Base-by-base conservation (phyloP, 2,888 invertebrate genomes). In the Lordiphosa fenestrarum region DNA sequence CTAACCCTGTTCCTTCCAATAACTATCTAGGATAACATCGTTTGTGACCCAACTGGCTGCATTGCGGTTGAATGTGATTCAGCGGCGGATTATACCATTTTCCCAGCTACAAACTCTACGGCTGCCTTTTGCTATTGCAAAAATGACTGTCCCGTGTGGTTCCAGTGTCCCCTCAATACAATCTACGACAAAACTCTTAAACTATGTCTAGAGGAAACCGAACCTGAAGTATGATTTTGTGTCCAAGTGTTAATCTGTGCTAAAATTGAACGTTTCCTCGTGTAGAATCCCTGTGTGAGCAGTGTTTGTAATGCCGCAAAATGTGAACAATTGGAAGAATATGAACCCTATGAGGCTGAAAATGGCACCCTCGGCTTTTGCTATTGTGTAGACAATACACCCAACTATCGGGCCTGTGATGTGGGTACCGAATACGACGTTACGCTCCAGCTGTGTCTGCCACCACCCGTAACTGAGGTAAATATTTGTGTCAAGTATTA, bases 341-440 rank as follows among this genome's bases (percentile, higher is more conserved):
- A 38, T 41, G 1, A 15, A 1, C 3, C 35, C 1, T 77, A 65
- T 25, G 57, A 73, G 2, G 52, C 75, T 1, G 4, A 36, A 1
- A 55, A 53, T 30, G 67, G 60, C 3, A 0, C 39, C 0, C 12
- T 53, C 6, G 81, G 73, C 3, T 88, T 77, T 61, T 88, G 88
- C 50, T 42, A 66, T 5, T 88, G 88, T 42, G 40, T 53, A 5
- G 51, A 59, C 3, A 25, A 13, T 2, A 59, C 61, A 5, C 66
- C 81, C 0, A 25, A 64, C 0, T 76, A 63, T 25, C 3, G 9
- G 0, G 0, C 0, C 1, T 88, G 88, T 49, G 48, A 49, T 0
- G 4, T 10, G 0, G 68, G 46, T 4, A 50, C 30, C 3, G 38
- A 65, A 0, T 87, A 73, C 19, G 64, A 86, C 41, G 0, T 30